Percentiles rank a stretch among this genome's conserved stretches.
These are phyloP conservation scores for Australoheros facetus DNA, from an alignment of 2,797 vertebrate species.

Conservation along the genomic window DNA sequence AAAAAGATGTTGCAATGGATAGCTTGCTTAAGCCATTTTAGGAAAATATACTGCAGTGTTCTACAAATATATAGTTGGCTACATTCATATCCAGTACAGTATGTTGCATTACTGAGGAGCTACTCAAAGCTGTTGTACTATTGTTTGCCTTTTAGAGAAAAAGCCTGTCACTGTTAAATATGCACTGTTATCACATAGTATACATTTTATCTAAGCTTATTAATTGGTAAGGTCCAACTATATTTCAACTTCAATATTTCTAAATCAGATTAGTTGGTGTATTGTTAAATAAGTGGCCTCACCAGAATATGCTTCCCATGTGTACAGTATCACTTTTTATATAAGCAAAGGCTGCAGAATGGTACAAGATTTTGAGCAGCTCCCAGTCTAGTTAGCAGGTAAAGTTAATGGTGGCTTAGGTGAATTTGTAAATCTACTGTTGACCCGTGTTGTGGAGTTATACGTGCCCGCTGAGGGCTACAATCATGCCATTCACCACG, in stretches of 20 bases:
- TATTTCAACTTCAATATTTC: constrained; percentile 7
- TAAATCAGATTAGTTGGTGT: constrained; percentile 7
- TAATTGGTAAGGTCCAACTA: constrained; percentile 38
- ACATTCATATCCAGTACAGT: constrained; percentile 77
- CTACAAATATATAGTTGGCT: constrained; percentile 61
- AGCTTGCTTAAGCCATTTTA: constrained; percentile 50
- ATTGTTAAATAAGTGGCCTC: constrained; percentile 21
- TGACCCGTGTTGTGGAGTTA: constrained; percentile 61
- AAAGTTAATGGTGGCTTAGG: constrained; percentile 34
- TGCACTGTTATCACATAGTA: constrained; percentile 27
- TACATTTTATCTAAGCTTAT: constrained; percentile 27
- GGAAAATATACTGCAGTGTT: constrained; percentile 53
- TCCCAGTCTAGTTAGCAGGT: constrained; percentile 50
- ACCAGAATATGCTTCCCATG: constrained; percentile 11
- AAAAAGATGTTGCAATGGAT: constrained; percentile 35
- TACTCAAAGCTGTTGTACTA: constrained; percentile 50
- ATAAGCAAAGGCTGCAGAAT: constrained; percentile 34
- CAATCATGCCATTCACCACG: constrained; percentile 63
- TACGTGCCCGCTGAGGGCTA: constrained; percentile 58
- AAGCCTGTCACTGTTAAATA: constrained; percentile 64
- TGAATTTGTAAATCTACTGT: constrained; percentile 48
- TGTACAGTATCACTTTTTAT: constrained; percentile 21
- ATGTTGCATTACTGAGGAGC: constrained; percentile 65
- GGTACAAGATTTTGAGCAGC: constrained; percentile 55
- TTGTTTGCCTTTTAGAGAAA: constrained; percentile 40